Percentiles rank a stretch among this genome's conserved stretches.
Evolutionary conservation across 2,113 vertebrate genomes (phyloP).

Genomic region (Ageneiosus marmoratus): DNA sequence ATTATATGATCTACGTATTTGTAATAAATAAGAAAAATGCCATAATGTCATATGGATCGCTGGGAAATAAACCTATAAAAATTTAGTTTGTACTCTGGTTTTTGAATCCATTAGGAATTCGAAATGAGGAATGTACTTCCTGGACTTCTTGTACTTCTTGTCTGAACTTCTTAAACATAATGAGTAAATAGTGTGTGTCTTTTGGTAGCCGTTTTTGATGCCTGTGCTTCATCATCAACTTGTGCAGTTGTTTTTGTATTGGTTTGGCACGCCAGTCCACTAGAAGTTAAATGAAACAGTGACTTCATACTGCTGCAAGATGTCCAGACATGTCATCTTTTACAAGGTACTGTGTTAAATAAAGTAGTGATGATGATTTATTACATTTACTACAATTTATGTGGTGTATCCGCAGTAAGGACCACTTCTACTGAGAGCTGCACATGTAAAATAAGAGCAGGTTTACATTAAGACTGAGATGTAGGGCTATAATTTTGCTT

Average conservation of each 20-base stretch:
- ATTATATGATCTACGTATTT: background rate
- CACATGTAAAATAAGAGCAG: background rate
- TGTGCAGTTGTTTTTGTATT: background rate
- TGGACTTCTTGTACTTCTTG: background rate
- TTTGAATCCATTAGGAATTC: slow-evolving; percentile 2
- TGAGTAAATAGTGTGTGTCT: background rate
- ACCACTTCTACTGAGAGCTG: background rate
- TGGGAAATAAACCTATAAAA: background rate
- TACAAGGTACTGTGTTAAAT: background rate
- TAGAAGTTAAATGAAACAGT: background rate
- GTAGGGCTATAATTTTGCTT: background rate
- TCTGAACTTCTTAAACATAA: background rate
- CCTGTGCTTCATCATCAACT: background rate
- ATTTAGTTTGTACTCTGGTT: background rate
- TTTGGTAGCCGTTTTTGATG: background rate
- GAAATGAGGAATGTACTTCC: background rate
- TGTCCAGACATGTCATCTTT: background rate
- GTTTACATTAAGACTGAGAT: background rate
- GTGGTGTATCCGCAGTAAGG: background rate
- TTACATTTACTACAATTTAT: background rate
- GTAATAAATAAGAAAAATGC: slow-evolving; percentile 3
- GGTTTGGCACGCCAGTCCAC: background rate
- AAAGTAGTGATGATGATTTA: background rate
- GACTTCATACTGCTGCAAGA: background rate
- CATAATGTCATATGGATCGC: background rate